Evolutionary conservation across 2,113 vertebrate genomes (phyloP).

Genomic region (Mus pahari): DNA sequence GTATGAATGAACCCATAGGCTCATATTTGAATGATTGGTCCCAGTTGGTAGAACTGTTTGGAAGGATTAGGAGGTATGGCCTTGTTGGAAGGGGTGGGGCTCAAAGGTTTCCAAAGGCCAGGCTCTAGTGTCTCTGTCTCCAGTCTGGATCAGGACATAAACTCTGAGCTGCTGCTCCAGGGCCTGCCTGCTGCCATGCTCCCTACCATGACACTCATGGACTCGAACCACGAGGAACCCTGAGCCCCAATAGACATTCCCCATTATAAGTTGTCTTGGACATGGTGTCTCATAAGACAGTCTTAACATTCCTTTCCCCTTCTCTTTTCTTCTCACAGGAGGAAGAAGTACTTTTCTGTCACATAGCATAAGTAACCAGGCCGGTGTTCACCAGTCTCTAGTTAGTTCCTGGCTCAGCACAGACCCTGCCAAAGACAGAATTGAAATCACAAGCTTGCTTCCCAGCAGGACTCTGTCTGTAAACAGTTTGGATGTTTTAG

Average conservation of each 20-base stretch:
- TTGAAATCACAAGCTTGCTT: conserved; percentile 96
- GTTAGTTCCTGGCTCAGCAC: conserved; percentile 93
- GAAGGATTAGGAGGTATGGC: background rate
- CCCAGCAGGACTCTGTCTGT: conserved; percentile 95
- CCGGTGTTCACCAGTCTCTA: conserved; percentile 90
- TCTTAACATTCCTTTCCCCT: background rate
- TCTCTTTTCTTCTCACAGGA: conserved; percentile 85
- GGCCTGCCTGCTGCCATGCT: background rate
- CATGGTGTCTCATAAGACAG: background rate
- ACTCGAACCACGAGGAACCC: background rate
- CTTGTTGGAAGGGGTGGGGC: background rate
- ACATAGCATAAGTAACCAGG: conserved; percentile 88
- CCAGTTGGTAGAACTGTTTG: background rate
- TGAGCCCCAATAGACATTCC: background rate
- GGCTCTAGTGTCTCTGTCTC: background rate
- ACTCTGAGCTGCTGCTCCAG: background rate
- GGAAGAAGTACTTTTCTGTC: conserved; percentile 92
- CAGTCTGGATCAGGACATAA: background rate
- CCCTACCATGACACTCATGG: background rate
- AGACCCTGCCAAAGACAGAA: conserved; percentile 93
- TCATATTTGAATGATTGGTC: background rate
- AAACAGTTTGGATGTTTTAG: conserved; percentile 96
- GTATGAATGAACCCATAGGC: background rate
- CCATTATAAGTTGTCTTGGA: background rate
- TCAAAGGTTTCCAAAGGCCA: background rate